Base-by-base conservation (phyloP, 2,888 invertebrate species). In the Clunio marinus region DNA sequence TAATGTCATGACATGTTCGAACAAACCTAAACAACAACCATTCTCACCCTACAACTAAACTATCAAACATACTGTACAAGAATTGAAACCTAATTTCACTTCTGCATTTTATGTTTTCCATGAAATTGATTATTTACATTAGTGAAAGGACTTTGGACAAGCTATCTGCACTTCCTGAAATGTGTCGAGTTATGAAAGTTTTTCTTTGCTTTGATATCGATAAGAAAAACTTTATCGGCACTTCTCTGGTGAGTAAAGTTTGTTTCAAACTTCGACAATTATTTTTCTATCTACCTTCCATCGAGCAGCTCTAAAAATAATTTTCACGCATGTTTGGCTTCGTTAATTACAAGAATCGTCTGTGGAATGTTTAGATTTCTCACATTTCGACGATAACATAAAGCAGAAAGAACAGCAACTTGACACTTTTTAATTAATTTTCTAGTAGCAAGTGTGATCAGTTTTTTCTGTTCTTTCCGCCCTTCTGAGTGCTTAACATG, bases 371-470 rank as follows among this genome's bases (percentile, higher is more conserved):
- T 62, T 41, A 37, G 32, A 41, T 41, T 45, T 62, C 62, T 62
- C 62, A 62, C 37, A 62, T 62, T 62, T 62, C 62, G 20, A 37
- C 45, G 25, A 59, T 17, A 22, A 20, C 17, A 10, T 5, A 20
- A 55, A 55, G 8, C 20, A 27, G n/a, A 20, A n/a, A 10, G 13
- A 4, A 45, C 62, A 24, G 45, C 45, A 45, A 62, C 62, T 62
- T 62, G 62, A 62, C 62, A 62, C 62, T 62, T 62, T 62, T 41
- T 62, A 62, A 62, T 62, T 62, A 62, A 62, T 62, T 62, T 62
- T 62, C 62, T 45, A 45, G 7, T 15, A 5, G 45, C 4, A 7
- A 15, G 8, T 15, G 7, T 45, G 45, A 45, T n/a, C 7, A 4
- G 10, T 45, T 10, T 10, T 32, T 32, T 32, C 32, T 3, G 45